Evolutionary conservation across 1,140 invertebrate genomes (phyloP).

Genomic region (Leptestheria dahalacensis): DNA sequence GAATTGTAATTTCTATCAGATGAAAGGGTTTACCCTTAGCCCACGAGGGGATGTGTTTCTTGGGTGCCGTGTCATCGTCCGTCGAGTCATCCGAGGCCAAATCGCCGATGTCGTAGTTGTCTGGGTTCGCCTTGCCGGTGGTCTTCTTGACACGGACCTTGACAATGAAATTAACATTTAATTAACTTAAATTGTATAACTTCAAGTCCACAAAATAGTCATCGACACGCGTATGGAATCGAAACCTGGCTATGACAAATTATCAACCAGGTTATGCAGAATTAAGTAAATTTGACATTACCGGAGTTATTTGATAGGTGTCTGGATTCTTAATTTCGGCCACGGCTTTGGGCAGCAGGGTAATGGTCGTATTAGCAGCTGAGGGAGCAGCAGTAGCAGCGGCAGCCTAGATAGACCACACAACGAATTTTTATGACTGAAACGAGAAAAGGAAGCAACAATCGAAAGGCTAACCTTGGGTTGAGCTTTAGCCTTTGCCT

Average conservation of each 20-base stretch:
- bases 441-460: too few species aligned
- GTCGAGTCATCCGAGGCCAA: constrained; percentile 22
- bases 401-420: background rate
- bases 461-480: background rate
- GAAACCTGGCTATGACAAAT: too few species aligned
- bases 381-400: background rate
- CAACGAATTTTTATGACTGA: too few species aligned
- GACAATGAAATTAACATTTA: background rate
- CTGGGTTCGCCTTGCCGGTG: constrained; percentile 3
- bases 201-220: too few species aligned
- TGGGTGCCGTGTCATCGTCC: constrained; percentile 20
- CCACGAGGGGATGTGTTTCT: constrained; percentile 21
- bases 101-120: constrained; percentile 22
- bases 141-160: constrained; percentile 4
- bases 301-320: background rate
- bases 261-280: too few species aligned
- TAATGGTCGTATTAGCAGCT: background rate
- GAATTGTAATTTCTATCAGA: background rate
- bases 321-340: background rate
- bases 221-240: too few species aligned
- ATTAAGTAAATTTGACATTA: background rate
- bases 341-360: background rate
- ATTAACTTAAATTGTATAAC: background rate
- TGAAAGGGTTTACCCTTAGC: constrained; percentile 17
- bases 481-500: background rate